phyloP scores from a whole-genome alignment of 2,888 invertebrate genomes.

The Drosophila anomelani region DNA sequence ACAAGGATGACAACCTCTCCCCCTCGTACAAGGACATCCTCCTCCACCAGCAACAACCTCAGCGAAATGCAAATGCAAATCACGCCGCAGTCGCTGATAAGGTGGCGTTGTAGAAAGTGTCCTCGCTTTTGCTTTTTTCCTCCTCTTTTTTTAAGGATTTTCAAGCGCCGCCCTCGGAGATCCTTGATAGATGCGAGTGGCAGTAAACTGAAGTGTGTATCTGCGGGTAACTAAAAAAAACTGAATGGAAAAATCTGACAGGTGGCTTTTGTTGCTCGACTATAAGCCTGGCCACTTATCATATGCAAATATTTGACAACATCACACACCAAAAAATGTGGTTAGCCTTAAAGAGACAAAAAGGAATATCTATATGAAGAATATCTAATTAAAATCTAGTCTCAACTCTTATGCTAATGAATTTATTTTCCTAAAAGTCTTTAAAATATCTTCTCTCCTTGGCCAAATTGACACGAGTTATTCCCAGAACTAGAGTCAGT shows the following conservation, averaged over 20 bases:
- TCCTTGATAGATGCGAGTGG: conserved; percentile 43
- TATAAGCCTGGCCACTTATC: conserved; percentile 54
- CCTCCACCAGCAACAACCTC: conserved; percentile 25
- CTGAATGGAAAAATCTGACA: conserved; percentile 20
- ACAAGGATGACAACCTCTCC: conserved; percentile 22
- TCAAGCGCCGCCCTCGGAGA: conserved; percentile 30
- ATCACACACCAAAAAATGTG: conserved; percentile 51
- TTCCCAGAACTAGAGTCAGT: background rate
- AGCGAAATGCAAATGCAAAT: conserved; percentile 64
- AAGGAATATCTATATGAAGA: background rate
- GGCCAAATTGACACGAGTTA: background rate
- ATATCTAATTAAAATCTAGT: background rate
- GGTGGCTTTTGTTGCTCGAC: conserved; percentile 13
- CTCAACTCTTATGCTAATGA: background rate
- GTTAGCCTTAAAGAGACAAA: conserved; percentile 4
- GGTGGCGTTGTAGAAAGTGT: conserved; percentile 28
- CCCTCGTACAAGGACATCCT: background rate
- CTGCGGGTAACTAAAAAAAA: conserved; percentile 16
- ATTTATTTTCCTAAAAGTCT: background rate
- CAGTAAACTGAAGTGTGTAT: conserved; percentile 31
- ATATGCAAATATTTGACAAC: conserved; percentile 68
- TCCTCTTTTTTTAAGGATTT: conserved; percentile 20
- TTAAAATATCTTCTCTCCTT: background rate
- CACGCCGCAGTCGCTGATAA: conserved; percentile 60
- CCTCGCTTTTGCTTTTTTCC: conserved; percentile 1